phyloP scores from a whole-genome alignment of 2,888 invertebrate genomes.

The Graphium colonna region DNA sequence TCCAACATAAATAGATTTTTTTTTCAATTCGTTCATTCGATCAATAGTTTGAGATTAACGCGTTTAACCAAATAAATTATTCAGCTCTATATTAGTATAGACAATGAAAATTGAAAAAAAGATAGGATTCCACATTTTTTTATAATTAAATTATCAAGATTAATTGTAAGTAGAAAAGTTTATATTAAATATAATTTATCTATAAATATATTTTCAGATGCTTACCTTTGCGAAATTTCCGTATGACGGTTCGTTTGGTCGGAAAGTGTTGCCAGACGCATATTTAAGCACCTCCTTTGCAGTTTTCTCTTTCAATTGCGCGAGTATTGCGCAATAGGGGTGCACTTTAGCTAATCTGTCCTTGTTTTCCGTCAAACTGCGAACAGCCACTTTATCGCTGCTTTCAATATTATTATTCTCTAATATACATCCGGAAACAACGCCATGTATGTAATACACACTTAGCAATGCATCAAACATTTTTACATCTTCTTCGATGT shows the following conservation, averaged over 20 bases:
- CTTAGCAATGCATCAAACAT: conserved; percentile 78
- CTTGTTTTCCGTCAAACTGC: conserved; percentile 40
- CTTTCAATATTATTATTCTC: conserved; percentile 49
- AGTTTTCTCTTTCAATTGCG: conserved; percentile 53
- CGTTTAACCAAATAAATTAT: too few species aligned
- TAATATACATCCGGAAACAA: conserved; percentile 52
- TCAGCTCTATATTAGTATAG: too few species aligned
- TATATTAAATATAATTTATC: too few species aligned
- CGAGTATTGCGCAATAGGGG: conserved; percentile 65
- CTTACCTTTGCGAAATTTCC: conserved; percentile 76
- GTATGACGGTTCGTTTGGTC: conserved; percentile 75
- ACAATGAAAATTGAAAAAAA: too few species aligned
- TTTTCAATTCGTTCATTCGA: too few species aligned
- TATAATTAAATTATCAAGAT: too few species aligned
- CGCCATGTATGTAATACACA: conserved; percentile 78
- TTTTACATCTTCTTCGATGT: conserved; percentile 84
- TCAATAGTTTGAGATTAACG: too few species aligned
- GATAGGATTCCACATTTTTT: too few species aligned
- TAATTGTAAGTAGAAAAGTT: too few species aligned
- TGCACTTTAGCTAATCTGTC: conserved; percentile 58
- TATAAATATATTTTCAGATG: too few species aligned
- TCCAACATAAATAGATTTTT: too few species aligned
- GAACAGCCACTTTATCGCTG: conserved; percentile 42
- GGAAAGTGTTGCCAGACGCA: conserved; percentile 75
- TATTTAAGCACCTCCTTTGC: conserved; percentile 62